Percentiles rank a stretch among this genome's conserved stretches.
These are phyloP conservation scores for Cardinalis cardinalis DNA, from an alignment of 2,113 vertebrate species.

Conservation along the genomic window DNA sequence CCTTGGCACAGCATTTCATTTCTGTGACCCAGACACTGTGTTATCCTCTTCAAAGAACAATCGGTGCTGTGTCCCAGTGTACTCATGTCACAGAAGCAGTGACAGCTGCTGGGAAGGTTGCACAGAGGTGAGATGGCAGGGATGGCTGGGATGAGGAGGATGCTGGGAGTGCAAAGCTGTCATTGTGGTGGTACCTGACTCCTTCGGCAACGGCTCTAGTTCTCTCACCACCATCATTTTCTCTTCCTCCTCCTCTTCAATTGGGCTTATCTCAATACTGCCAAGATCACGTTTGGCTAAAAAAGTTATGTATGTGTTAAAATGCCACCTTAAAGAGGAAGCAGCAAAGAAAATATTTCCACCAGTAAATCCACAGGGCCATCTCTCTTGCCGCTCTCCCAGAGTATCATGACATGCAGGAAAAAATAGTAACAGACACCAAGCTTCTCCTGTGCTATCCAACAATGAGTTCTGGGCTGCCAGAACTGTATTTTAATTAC, in stretches of 20 bases:
- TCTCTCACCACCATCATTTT: constrained; percentile 18
- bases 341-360: not conserved
- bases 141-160: not conserved
- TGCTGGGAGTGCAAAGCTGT: not conserved
- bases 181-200: constrained; percentile 5
- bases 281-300: constrained; percentile 49
- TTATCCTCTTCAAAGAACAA: not conserved
- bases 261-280: constrained; percentile 32
- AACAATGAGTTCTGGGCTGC: not conserved
- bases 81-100: not conserved
- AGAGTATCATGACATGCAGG: not conserved
- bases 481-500: not conserved
- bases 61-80: not conserved
- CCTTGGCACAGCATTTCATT: not conserved
- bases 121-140: not conserved
- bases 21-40: not conserved
- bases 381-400: not conserved
- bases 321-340: not conserved
- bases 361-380: not conserved
- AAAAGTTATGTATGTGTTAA: constrained; percentile 37
- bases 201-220: not conserved
- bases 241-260: constrained; percentile 43
- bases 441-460: not conserved
- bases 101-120: not conserved
- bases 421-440: not conserved